These are phyloP conservation scores for Ceriagrion tenellum DNA, from an alignment of 2,888 invertebrate genomes.

Conservation along the genomic window DNA sequence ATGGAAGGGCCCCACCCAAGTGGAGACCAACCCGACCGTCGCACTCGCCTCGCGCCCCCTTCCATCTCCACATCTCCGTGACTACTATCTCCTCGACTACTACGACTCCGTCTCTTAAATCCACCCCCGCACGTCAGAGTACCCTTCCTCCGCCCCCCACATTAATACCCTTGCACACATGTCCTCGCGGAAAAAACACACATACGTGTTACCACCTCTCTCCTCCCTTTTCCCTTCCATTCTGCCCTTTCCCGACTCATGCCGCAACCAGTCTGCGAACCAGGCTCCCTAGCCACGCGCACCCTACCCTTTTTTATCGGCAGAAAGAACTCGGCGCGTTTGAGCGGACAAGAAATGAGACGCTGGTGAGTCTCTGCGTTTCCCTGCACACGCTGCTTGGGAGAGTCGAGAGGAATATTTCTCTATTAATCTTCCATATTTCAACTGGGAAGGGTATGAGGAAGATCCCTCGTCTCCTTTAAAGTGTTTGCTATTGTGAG, in stretches of 20 bases:
- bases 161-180: background rate
- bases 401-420: background rate
- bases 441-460: background rate
- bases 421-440: background rate
- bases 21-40: too few relatives aligned
- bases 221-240: background rate
- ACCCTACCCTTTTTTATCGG: conserved; percentile 2
- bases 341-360: background rate
- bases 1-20: too few relatives aligned
- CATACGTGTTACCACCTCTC: background rate
- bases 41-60: background rate
- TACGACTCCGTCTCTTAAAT: too few relatives aligned
- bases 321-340: background rate
- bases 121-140: background rate
- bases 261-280: background rate
- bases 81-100: conserved; percentile 18
- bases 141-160: background rate
- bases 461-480: background rate
- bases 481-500: background rate
- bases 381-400: background rate
- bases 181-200: background rate
- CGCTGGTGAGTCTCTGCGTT: background rate
- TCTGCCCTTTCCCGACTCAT: background rate
- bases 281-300: background rate
- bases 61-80: background rate